Evolutionary conservation across 2,888 invertebrate genomes (phyloP).

Genomic region (Metacarcinus magister): DNA sequence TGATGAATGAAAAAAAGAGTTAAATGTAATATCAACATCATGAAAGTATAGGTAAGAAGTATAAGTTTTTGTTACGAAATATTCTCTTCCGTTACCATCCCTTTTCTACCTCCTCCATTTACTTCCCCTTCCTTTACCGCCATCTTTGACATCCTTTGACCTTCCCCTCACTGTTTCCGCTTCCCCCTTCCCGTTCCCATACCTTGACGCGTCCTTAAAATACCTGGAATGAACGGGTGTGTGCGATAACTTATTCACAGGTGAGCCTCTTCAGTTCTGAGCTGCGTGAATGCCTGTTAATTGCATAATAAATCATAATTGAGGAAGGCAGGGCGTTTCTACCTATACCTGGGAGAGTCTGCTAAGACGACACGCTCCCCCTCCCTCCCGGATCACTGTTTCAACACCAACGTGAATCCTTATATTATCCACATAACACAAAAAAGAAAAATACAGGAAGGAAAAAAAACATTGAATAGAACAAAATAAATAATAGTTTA

Average conservation of each 20-base stretch:
- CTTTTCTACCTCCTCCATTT: not conserved
- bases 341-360: not conserved
- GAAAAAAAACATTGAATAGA: not conserved
- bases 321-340: not conserved
- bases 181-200: not conserved
- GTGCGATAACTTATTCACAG: not conserved
- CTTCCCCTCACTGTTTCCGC: not conserved
- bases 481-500: too few species aligned
- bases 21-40: not conserved
- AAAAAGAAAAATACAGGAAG: not conserved
- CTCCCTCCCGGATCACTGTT: not conserved
- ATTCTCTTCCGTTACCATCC: not conserved
- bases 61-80: not conserved
- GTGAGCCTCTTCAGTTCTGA: conserved; percentile 51
- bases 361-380: not conserved
- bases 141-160: not conserved
- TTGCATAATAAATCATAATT: conserved; percentile 68
- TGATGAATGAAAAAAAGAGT: not conserved
- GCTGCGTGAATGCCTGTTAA: conserved; percentile 70
- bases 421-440: not conserved
- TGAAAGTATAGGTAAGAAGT: not conserved
- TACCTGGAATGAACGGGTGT: conserved; percentile 37
- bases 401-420: not conserved
- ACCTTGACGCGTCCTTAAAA: not conserved
- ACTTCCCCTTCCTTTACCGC: not conserved